A percentile compares a stretch with the other conserved stretches of the same genome.
Conservation (phyloP, 2,888 invertebrate species). For the Dicycla oo region DNA sequence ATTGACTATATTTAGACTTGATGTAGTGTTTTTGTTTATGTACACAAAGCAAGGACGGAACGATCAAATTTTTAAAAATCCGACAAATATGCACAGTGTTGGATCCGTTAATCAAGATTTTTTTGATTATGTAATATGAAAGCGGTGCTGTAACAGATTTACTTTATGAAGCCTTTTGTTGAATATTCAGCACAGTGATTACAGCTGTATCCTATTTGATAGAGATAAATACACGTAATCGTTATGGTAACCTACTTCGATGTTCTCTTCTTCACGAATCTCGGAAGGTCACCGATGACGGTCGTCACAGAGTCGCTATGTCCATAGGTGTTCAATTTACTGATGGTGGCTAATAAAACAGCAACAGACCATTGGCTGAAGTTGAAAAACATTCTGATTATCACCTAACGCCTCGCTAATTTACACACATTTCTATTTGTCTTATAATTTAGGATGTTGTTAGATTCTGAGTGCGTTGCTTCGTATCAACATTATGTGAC, state of each 20-base stretch:
- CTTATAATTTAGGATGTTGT: constrained; percentile 66
- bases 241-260: constrained; percentile 60
- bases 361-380: constrained; percentile 57
- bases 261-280: constrained; percentile 33
- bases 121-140: constrained; percentile 19
- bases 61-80: constrained; percentile 43
- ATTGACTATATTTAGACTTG: constrained; percentile 76
- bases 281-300: constrained; percentile 45
- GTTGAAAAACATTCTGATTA: constrained; percentile 76
- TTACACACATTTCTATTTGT: constrained; percentile 78
- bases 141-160: constrained; percentile 15
- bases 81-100: constrained; percentile 11
- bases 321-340: constrained; percentile 46
- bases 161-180: constrained; percentile 56
- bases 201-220: constrained; percentile 73
- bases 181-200: constrained; percentile 68
- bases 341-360: constrained; percentile 38
- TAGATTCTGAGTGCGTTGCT: constrained; percentile 44
- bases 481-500: constrained; percentile 34
- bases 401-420: constrained; percentile 67
- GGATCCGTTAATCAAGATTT: not conserved
- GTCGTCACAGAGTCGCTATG: constrained; percentile 21
- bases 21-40: constrained; percentile 62
- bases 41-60: constrained; percentile 68
- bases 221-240: constrained; percentile 42